phyloP scores from a whole-genome alignment of 1,140 invertebrate species.

The Rhyzopertha dominica region DNA sequence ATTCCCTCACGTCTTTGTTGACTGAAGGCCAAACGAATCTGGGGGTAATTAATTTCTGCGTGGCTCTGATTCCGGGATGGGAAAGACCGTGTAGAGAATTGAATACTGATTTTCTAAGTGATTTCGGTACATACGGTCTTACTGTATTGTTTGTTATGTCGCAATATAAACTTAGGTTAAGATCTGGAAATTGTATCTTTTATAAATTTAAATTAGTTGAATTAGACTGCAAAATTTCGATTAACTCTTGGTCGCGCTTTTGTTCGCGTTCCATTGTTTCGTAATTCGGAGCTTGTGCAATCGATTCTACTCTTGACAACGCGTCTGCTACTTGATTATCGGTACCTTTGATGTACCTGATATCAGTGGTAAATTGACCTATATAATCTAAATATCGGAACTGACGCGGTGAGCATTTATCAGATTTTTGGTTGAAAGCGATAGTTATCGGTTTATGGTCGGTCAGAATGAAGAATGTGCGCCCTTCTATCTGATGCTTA shows the following conservation, averaged over 20 bases:
- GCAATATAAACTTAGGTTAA: too few species aligned
- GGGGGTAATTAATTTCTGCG: constrained; percentile 19
- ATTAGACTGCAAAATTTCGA: too few species aligned
- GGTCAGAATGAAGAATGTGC: constrained; percentile 20
- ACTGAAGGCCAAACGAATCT: constrained; percentile 35
- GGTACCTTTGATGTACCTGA: constrained; percentile 35
- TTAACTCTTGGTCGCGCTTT: too few species aligned
- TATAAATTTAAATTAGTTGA: too few species aligned
- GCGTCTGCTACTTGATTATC: constrained; percentile 34
- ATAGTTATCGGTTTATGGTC: constrained; percentile 26
- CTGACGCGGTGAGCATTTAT: constrained; percentile 29
- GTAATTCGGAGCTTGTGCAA: too few species aligned
- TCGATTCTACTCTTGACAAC: constrained; percentile 27
- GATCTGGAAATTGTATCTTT: too few species aligned
- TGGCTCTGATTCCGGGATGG: constrained; percentile 26
- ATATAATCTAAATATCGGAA: constrained; percentile 33
- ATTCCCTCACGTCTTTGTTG: constrained; percentile 26
- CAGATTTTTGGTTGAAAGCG: constrained; percentile 17
- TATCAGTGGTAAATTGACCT: constrained; percentile 36
- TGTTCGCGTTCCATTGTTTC: too few species aligned
- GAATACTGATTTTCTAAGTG: too few species aligned
- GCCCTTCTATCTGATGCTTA: constrained; percentile 27
- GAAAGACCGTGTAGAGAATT: too few species aligned
- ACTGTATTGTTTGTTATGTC: too few species aligned
- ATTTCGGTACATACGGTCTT: too few species aligned